Conservation (phyloP, 2,113 vertebrate species). For the Arenaria interpres region DNA sequence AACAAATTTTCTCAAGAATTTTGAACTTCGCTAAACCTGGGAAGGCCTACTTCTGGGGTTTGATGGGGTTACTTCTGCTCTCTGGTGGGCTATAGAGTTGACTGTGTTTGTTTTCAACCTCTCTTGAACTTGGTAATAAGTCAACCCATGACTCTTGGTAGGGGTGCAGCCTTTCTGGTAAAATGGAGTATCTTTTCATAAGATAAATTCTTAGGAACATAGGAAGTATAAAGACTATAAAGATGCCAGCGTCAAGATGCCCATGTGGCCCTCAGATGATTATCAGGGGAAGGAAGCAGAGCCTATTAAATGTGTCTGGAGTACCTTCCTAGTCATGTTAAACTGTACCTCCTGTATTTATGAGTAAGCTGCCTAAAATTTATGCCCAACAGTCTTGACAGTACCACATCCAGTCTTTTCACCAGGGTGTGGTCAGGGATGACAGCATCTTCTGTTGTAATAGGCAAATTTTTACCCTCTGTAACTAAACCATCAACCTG, state of each 20-base stretch:
- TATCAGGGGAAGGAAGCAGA: not conserved
- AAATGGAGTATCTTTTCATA: not conserved
- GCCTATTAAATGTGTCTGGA: not conserved
- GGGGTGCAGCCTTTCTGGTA: not conserved
- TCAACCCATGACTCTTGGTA: not conserved
- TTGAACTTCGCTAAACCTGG: not conserved
- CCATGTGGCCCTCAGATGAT: not conserved
- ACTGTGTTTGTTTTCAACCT: not conserved
- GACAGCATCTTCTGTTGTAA: not conserved
- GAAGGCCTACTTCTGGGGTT: not conserved
- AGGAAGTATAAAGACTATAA: not conserved
- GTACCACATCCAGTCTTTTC: not conserved
- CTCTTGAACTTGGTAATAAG: not conserved
- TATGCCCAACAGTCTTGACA: not conserved
- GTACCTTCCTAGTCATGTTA: not conserved
- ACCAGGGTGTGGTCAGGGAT: not conserved
- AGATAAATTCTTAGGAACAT: not conserved
- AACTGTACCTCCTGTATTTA: not conserved
- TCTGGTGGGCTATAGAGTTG: not conserved
- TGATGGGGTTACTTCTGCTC: not conserved
- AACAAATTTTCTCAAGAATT: not conserved
- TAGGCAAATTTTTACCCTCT: not conserved
- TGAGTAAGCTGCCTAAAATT: not conserved
- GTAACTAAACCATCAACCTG: not conserved
- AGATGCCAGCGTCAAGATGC: not conserved